Evolutionary conservation across 1,140 invertebrate genomes (phyloP).

Genomic region (Berghia stephanieae): DNA sequence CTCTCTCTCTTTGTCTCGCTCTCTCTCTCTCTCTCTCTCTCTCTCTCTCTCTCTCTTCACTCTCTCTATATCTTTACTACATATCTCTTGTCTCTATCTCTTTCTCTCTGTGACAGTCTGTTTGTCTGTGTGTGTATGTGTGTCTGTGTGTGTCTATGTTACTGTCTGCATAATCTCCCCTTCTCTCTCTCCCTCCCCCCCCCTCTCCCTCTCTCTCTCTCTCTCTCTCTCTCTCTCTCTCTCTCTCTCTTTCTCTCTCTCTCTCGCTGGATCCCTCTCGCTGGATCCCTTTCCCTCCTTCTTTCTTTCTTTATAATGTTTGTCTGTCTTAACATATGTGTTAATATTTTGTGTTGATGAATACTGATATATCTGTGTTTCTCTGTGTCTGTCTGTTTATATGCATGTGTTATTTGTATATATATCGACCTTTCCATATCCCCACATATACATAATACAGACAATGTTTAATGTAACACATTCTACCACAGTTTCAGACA

Average conservation of each 20-base stretch:
- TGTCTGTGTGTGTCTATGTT: neutral
- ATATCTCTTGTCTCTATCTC: neutral
- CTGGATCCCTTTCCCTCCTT: neutral
- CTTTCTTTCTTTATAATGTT: neutral
- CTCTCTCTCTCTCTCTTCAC: too few relatives aligned
- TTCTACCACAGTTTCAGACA: too few relatives aligned
- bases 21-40: too few relatives aligned
- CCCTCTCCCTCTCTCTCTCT: neutral
- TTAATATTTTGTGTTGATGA: too few relatives aligned
- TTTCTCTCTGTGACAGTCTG: neutral
- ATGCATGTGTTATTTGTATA: neutral
- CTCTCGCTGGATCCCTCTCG: neutral
- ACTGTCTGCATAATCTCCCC: constrained; percentile 8
- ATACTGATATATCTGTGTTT: neutral
- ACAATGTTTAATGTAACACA: too few relatives aligned
- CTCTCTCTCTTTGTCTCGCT: too few relatives aligned
- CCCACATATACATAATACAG: too few relatives aligned
- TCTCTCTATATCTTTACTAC: too few relatives aligned
- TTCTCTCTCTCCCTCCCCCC: neutral
- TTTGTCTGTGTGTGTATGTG: neutral
- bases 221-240: neutral
- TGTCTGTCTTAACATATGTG: too few relatives aligned
- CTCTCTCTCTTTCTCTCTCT: neutral
- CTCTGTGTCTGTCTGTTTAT: neutral
- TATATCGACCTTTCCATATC: neutral